Percentiles rank a stretch among this genome's conserved stretches.
phyloP scores from a whole-genome alignment of 1,140 invertebrate species.

The Bombus waltoni region DNA sequence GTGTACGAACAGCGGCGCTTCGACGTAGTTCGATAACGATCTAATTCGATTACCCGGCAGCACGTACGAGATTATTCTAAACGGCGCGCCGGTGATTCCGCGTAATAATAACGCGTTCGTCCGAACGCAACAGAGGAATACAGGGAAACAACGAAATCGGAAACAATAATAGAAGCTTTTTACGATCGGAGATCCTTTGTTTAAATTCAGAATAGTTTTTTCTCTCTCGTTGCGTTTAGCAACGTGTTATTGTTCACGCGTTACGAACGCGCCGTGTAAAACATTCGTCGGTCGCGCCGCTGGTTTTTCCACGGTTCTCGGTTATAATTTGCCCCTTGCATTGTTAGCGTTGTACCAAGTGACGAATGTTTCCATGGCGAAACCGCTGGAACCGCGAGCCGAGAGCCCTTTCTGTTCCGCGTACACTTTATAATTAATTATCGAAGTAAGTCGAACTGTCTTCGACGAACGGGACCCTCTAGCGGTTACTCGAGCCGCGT shows the following conservation, averaged over 20 bases:
- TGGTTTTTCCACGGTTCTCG: neutral
- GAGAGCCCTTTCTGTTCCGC: no score
- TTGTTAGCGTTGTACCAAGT: neutral
- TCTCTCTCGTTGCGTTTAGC: neutral
- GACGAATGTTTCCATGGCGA: neutral
- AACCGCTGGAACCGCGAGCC: no score
- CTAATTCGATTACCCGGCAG: conserved; percentile 23
- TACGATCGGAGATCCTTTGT: neutral
- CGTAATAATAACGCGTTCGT: neutral
- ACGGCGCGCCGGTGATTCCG: neutral
- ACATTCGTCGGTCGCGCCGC: neutral
- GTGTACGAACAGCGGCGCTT: neutral
- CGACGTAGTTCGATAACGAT: conserved; percentile 18
- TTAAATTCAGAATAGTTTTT: neutral
- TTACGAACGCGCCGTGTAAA: neutral
- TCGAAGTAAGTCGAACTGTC: neutral
- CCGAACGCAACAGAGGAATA: no score
- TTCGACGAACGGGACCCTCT: neutral
- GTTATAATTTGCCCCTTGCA: neutral
- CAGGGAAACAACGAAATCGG: neutral
- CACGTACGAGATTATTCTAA: conserved; percentile 27
- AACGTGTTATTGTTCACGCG: neutral
- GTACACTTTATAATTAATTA: conserved; percentile 14
- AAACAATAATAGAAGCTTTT: neutral
- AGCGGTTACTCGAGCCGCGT: neutral